A percentile compares a stretch with the other conserved stretches of the same genome.
phyloP scores from a whole-genome alignment of 1,140 invertebrate species.

The Sycophaga agraensis region DNA sequence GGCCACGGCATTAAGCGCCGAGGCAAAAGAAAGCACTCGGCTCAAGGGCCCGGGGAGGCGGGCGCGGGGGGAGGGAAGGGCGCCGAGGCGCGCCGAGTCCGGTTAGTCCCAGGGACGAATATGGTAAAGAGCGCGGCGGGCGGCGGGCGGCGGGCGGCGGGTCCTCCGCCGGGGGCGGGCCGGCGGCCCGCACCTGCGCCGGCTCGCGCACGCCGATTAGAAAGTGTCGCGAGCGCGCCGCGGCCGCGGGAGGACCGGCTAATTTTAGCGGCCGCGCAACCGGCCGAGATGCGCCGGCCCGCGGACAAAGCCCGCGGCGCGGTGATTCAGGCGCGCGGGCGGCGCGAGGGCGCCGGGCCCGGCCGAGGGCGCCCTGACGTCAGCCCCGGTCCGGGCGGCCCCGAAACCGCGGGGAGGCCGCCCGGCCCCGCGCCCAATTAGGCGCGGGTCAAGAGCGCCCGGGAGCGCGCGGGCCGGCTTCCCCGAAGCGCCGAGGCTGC shows the following conservation, averaged over 20 bases:
- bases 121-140: neutral
- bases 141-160: neutral
- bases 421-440: too few species aligned
- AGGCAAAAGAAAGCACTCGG: too few species aligned
- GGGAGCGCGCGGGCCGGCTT: constrained; percentile 3
- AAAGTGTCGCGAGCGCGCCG: neutral
- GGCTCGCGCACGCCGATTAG: neutral
- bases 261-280: neutral
- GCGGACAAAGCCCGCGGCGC: neutral
- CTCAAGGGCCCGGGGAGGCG: neutral
- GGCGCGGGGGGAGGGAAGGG: neutral
- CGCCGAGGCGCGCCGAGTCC: neutral
- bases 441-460: too few species aligned
- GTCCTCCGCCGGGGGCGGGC: neutral
- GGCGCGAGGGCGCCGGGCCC: neutral
- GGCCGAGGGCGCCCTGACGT: too few species aligned
- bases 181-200: neutral
- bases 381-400: too few species aligned
- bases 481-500: constrained; percentile 11
- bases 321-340: neutral
- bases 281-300: neutral
- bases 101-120: constrained; percentile 6
- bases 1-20: too few species aligned
- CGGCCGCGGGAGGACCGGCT: neutral
- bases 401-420: too few species aligned